Conservation (phyloP, 2,888 invertebrate species). For the Orthosia incerta region DNA sequence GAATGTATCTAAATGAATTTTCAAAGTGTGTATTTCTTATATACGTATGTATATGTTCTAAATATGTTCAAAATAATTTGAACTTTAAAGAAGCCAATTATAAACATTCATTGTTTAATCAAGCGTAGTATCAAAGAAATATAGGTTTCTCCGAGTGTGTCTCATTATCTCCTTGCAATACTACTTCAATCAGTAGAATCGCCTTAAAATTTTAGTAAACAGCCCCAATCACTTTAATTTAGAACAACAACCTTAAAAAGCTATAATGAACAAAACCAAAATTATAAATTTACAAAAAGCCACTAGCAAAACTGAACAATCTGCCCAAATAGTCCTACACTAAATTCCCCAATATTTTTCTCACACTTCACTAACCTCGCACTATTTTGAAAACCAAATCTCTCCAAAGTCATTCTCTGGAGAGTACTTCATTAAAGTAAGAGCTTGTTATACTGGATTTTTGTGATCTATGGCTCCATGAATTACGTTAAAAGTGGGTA, state of each 20-base stretch:
- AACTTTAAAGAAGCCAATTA: too few species aligned
- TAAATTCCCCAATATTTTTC: conserved; percentile 17
- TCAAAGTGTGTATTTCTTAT: background rate
- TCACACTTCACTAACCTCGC: conserved; percentile 5
- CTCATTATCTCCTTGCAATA: too few species aligned
- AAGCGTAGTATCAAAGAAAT: too few species aligned
- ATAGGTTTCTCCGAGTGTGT: too few species aligned
- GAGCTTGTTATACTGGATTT: conserved; percentile 61
- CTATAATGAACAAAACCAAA: too few species aligned
- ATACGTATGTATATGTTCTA: too few species aligned
- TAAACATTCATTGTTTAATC: too few species aligned
- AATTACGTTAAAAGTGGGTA: conserved; percentile 55
- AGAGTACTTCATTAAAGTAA: conserved; percentile 61
- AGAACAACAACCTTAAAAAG: background rate
- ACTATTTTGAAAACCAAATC: conserved; percentile 25
- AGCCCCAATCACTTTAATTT: background rate
- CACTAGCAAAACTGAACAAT: background rate
- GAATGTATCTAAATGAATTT: background rate
- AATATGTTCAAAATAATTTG: too few species aligned
- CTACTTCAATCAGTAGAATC: too few species aligned
- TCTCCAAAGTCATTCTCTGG: conserved; percentile 29
- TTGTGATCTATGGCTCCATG: conserved; percentile 62
- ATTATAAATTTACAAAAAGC: background rate
- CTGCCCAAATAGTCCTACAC: background rate
- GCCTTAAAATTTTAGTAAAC: background rate